A percentile compares a stretch with the other conserved stretches of the same genome.
phyloP scores from a whole-genome alignment of 2,888 invertebrate genomes.

The Polydesmus complanatus region DNA sequence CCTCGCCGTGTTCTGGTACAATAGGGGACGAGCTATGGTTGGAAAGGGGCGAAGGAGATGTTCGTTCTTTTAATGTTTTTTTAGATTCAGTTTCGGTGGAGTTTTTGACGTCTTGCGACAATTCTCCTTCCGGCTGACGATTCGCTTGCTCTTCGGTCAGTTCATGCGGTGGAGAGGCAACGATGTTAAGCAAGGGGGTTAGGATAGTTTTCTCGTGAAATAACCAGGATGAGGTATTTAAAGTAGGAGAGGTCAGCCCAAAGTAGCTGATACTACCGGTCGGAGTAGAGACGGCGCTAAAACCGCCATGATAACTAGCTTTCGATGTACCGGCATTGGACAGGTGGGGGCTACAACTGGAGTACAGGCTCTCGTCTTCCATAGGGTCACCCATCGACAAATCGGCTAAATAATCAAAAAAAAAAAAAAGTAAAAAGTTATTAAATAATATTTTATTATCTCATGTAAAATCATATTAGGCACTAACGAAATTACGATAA shows the following conservation, averaged over 20 bases:
- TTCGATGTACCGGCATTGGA: constrained; percentile 29
- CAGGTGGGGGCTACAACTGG: constrained; percentile 22
- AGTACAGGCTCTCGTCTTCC: constrained; percentile 18
- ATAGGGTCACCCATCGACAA: constrained; percentile 17
- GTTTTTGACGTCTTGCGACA: constrained; percentile 24
- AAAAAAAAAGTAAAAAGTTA: too few species aligned
- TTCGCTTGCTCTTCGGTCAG: constrained; percentile 39
- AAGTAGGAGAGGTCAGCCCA: not conserved
- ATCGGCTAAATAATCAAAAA: too few species aligned
- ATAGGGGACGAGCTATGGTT: not conserved
- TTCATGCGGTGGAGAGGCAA: constrained; percentile 5
- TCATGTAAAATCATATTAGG: too few species aligned
- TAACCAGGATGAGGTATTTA: constrained; percentile 12
- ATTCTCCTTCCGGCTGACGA: constrained; percentile 41
- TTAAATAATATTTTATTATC: too few species aligned
- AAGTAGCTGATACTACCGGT: not conserved
- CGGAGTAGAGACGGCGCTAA: constrained; percentile 45
- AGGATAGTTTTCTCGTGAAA: constrained; percentile 16
- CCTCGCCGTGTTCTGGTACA: constrained; percentile 11
- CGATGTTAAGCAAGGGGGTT: constrained; percentile 15
- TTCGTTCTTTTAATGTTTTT: not conserved
- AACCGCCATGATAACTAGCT: constrained; percentile 49
- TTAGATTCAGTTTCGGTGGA: not conserved
- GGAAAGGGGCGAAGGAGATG: not conserved
- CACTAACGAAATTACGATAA: too few species aligned